A percentile compares a stretch with the other conserved stretches of the same genome.
Evolutionary conservation across 2,113 vertebrate species (phyloP).

Genomic region (Lasiurus borealis): DNA sequence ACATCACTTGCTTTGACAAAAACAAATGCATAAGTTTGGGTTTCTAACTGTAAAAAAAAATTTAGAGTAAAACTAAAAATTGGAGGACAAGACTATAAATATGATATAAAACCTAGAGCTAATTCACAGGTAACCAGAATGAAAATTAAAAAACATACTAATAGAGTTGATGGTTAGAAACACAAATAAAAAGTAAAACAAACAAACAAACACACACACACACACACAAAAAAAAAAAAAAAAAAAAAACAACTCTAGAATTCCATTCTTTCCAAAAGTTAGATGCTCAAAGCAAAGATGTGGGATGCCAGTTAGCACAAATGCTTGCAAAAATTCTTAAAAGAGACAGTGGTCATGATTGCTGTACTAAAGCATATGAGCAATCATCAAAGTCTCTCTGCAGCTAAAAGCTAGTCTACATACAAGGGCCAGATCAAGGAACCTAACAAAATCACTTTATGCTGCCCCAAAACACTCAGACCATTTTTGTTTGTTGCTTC

Average conservation of each 20-base stretch:
- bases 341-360: background rate
- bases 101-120: background rate
- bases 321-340: background rate
- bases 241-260: background rate
- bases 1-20: background rate
- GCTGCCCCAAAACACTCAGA: background rate
- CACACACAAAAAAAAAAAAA: background rate
- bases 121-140: background rate
- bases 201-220: background rate
- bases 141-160: background rate
- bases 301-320: background rate
- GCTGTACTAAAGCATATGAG: background rate
- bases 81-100: background rate
- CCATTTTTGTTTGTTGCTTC: background rate
- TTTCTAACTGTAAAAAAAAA: background rate
- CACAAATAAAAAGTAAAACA: background rate
- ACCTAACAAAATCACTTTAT: background rate
- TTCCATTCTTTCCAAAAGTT: background rate
- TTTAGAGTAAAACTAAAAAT: background rate
- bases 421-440: background rate
- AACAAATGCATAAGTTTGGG: background rate
- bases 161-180: background rate
- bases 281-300: background rate
- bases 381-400: background rate
- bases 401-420: background rate